Base-by-base conservation (phyloP, 2,888 invertebrate species). In the Chaetogeoica ovagalla region DNA sequence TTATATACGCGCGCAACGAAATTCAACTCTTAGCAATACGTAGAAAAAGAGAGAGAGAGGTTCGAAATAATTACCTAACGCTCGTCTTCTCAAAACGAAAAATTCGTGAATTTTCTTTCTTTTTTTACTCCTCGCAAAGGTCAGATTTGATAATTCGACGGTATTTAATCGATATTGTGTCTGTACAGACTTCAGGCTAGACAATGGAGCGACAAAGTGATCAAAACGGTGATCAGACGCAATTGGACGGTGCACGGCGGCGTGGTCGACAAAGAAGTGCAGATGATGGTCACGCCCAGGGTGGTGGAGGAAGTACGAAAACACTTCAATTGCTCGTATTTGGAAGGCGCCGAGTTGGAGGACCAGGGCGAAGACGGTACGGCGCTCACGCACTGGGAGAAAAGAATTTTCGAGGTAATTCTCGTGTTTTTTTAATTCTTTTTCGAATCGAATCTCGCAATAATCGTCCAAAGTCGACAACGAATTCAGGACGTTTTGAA, bases 331-430 rank as follows among this genome's bases (percentile, higher is more conserved):
- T 98, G 98, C 85, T 88, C 91, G 0, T 87, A 89, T 60, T 87
- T 99, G 55, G 98, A 98, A 87, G 98, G 98, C 0, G 98, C 98
- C 0, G 98, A 99, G 86, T 86, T 99, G 65, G 98, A 99, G 87
- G 97, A 99, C 87, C 98, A 99, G 87, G 98, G 98, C 0, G 96
- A 96, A 21, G 96, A 98, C 84, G 99, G 99, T 0, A 99, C 99
- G 0, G 93, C 95, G 0, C 88, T 98, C 66, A 98, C 98, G 0
- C 99, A 99, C 86, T 99, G 98, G 98, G 99, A 99, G 87, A 99
- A 99, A 86, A 88, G 99, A 77, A 92, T 98, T 2, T 96, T 98
- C 86, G 99, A 99, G 90, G 97, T 96, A 85, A 11, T 13, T 48
- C 3, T 48, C 2, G 2, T 43, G 43, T 43, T 43, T 43, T 43